A percentile compares a stretch with the other conserved stretches of the same genome.
Evolutionary conservation across 2,113 vertebrate genomes (phyloP).

Genomic region (Microcebus lehilahytsara): DNA sequence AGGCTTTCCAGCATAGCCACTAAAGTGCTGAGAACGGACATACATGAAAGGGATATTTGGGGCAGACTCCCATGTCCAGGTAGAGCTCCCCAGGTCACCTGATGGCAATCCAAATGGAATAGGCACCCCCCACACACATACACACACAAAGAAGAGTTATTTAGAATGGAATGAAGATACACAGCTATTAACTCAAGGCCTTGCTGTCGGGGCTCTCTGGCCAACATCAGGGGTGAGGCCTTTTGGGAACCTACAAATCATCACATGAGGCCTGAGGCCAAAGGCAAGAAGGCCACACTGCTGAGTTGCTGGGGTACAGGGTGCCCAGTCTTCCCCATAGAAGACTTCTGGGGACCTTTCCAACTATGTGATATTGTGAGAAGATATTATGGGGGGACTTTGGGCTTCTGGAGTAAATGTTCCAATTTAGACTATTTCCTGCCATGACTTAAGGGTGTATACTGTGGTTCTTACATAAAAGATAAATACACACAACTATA

Average conservation of each 20-base stretch:
- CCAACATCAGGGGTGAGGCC: background rate
- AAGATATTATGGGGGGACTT: background rate
- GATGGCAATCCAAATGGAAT: background rate
- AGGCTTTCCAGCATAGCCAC: background rate
- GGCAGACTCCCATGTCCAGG: background rate
- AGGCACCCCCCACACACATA: background rate
- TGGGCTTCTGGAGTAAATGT: background rate
- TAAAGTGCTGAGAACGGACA: background rate
- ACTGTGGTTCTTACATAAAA: background rate
- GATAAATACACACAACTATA: background rate
- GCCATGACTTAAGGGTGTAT: background rate
- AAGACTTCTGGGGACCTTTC: background rate
- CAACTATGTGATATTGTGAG: background rate
- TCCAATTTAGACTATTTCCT: background rate
- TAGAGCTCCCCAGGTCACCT: background rate
- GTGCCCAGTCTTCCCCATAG: background rate
- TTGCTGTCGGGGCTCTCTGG: background rate
- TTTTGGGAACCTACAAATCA: background rate
- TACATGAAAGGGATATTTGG: background rate
- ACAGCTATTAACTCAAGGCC: background rate
- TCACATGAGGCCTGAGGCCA: background rate
- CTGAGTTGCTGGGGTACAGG: background rate
- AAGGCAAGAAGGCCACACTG: background rate
- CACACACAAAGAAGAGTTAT: background rate
- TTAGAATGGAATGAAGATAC: background rate